Base-by-base conservation (phyloP, 2,888 invertebrate genomes). In the Nysson spinosus region DNA sequence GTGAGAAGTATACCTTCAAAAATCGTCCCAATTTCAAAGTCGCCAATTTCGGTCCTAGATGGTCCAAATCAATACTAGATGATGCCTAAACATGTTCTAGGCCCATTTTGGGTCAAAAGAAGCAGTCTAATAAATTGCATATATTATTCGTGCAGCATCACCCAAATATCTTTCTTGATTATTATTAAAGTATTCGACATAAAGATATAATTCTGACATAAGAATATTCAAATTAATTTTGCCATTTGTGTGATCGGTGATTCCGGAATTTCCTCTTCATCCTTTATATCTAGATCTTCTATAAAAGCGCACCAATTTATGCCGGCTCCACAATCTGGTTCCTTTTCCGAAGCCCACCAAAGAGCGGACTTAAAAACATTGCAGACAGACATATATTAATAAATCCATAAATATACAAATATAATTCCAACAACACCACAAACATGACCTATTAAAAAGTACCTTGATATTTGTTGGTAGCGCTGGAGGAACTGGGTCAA, bases 381-480 rank as follows among this genome's bases (percentile, higher is more conserved):
- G 34, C 12, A 14, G 28, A 42, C 12, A 11, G 17, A n/a, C n/a
- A n/a, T n/a, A n/a, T n/a, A n/a, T n/a, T n/a, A n/a, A n/a, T n/a
- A n/a, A n/a, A n/a, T n/a, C n/a, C n/a, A n/a, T n/a, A n/a, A n/a
- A n/a, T n/a, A n/a, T n/a, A n/a, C n/a, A n/a, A n/a, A n/a, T n/a
- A n/a, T n/a, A n/a, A n/a, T n/a, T n/a, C n/a, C n/a, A n/a, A n/a
- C n/a, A n/a, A n/a, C n/a, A n/a, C n/a, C n/a, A n/a, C n/a, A n/a
- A n/a, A n/a, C n/a, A n/a, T n/a, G n/a, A n/a, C n/a, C n/a, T n/a
- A n/a, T n/a, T n/a, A n/a, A n/a, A 4, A 32, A 30, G 12, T 83
- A 89, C 90, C 85, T 89, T 89, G 37, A 89, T 78, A 72, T 89
- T 90, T 5, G 89, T 85, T 5, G 91, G 91, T 58, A 83, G 77